phyloP scores from a whole-genome alignment of 2,888 invertebrate species.

The Chrysolina haemoptera region DNA sequence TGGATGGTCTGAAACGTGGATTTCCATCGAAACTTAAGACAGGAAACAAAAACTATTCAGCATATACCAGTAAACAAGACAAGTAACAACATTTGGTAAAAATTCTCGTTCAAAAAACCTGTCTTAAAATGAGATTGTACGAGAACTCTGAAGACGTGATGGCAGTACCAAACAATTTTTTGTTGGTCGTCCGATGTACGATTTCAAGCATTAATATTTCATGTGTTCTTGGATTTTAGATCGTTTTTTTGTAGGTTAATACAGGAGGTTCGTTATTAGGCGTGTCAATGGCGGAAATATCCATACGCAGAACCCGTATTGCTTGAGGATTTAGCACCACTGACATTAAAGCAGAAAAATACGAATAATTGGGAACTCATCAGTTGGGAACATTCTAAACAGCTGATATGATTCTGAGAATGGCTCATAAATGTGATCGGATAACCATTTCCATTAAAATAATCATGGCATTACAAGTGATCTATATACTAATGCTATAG shows the following conservation, averaged over 20 bases:
- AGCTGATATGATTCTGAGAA: no score
- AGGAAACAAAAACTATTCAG: slow-evolving; percentile 10
- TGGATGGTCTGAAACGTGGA: slow-evolving; percentile 1
- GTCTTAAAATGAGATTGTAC: slow-evolving; percentile 1
- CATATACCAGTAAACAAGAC: slow-evolving; percentile 18
- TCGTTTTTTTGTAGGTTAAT: neutral
- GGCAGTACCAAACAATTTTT: slow-evolving; percentile 6
- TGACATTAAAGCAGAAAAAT: no score
- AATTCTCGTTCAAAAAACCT: slow-evolving; percentile 16
- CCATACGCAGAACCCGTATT: neutral
- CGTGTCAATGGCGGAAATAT: neutral
- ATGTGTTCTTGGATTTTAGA: slow-evolving; percentile 7
- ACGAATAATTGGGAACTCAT: no score
- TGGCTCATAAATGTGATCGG: no score
- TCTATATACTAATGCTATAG: no score
- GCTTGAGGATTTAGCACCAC: no score
- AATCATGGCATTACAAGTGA: no score
- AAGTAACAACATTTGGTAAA: slow-evolving; percentile 16
- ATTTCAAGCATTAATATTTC: slow-evolving; percentile 15
- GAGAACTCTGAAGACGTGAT: slow-evolving; percentile 1
- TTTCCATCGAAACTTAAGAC: slow-evolving; percentile 12
- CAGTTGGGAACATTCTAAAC: no score
- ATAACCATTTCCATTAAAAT: no score
- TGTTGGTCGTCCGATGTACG: neutral
- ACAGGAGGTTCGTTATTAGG: neutral